A percentile compares a stretch with the other conserved stretches of the same genome.
These are phyloP conservation scores for Scolopax mira DNA, from an alignment of 2,113 vertebrate genomes.

Conservation along the genomic window DNA sequence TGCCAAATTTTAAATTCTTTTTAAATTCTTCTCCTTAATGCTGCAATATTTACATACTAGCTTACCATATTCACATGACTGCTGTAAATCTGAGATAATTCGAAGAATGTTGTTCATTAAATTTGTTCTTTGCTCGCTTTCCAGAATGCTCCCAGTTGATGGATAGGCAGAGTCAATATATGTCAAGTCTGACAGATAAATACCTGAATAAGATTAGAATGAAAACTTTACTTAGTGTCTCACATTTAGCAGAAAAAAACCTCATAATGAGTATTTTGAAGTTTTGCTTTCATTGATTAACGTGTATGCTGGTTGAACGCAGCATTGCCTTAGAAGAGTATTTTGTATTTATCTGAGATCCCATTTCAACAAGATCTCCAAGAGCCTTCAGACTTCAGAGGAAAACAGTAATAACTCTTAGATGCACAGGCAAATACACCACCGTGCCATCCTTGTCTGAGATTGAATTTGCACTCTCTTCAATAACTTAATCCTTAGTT, in stretches of 20 bases:
- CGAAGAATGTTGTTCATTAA: slow-evolving; percentile 98
- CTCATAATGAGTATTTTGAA: background rate
- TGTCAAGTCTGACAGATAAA: slow-evolving; percentile 97
- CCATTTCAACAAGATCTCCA: fast-evolving
- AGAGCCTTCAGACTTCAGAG: background rate
- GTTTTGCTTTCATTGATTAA: background rate
- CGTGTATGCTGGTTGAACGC: background rate
- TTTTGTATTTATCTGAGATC: background rate
- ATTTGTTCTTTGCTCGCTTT: slow-evolving; percentile 96
- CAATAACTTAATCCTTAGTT: background rate
- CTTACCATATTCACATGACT: slow-evolving; percentile 95
- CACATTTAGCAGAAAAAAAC: background rate
- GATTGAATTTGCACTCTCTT: background rate
- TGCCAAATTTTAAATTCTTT: no score
- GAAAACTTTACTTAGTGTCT: background rate
- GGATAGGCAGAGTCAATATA: slow-evolving; percentile 98
- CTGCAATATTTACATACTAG: background rate
- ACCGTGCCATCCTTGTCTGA: background rate
- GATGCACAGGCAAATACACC: background rate
- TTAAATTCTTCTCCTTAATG: background rate
- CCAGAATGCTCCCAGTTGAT: slow-evolving; percentile 97
- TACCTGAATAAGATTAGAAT: slow-evolving; percentile 79
- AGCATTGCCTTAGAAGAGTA: background rate
- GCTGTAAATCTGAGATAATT: slow-evolving; percentile 97
- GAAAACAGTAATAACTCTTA: background rate